phyloP scores from a whole-genome alignment of 2,888 invertebrate genomes.

The Empis livida region DNA sequence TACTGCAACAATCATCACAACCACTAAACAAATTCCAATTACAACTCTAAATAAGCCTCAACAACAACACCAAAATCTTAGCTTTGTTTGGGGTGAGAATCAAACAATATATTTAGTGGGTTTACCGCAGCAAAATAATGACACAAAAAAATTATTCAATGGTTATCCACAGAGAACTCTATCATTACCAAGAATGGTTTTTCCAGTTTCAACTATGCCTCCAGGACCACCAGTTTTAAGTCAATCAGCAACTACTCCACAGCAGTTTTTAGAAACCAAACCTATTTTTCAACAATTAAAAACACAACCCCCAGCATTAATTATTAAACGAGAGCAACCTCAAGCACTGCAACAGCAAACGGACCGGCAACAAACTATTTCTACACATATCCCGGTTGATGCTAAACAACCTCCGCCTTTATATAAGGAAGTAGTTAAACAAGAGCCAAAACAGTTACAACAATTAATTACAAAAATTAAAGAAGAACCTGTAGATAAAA shows the following conservation, averaged over 20 bases:
- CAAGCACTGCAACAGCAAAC: constrained; percentile 17
- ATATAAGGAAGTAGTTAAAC: constrained; percentile 57
- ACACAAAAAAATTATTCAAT: constrained; percentile 36
- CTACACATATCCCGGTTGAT: constrained; percentile 25
- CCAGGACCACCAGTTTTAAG: constrained; percentile 30
- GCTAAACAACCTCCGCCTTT: constrained; percentile 50
- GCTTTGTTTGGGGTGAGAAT: constrained; percentile 50
- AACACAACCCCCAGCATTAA: no score
- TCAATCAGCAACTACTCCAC: constrained; percentile 21
- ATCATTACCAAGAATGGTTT: constrained; percentile 47
- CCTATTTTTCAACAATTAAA: neutral
- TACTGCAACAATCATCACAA: constrained; percentile 32
- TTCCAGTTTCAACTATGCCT: constrained; percentile 28
- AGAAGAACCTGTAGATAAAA: constrained; percentile 15
- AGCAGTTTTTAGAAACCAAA: constrained; percentile 14
- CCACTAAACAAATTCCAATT: constrained; percentile 7
- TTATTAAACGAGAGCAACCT: constrained; percentile 12
- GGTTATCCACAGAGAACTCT: constrained; percentile 39
- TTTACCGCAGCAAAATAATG: constrained; percentile 32
- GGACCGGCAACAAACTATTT: constrained; percentile 22
- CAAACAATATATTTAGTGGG: constrained; percentile 42
- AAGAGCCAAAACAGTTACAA: constrained; percentile 14
- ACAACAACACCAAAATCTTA: constrained; percentile 30
- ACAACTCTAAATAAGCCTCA: constrained; percentile 1
- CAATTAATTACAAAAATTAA: constrained; percentile 23